Evolutionary conservation across 2,888 invertebrate genomes (phyloP).

Genomic region (Eupithecia insigniata): DNA sequence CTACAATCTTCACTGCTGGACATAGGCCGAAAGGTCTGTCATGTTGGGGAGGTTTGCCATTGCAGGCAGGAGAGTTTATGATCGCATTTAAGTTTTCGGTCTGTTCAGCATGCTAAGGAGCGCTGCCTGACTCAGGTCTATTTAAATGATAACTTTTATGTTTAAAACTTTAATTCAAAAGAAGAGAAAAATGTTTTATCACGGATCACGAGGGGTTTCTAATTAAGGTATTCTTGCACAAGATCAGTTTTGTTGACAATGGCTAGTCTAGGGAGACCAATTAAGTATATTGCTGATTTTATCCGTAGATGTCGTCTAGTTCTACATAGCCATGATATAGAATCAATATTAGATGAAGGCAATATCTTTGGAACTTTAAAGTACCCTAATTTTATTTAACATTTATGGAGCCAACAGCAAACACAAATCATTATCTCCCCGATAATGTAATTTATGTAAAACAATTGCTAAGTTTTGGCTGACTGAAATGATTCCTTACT

Average conservation of each 20-base stretch:
- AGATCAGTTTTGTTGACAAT: neutral
- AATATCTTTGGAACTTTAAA: neutral
- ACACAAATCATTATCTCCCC: conserved; percentile 18
- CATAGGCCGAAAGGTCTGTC: neutral
- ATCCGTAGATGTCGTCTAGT: neutral
- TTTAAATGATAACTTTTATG: no score
- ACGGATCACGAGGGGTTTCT: no score
- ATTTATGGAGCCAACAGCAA: conserved; percentile 30
- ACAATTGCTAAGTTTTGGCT: neutral
- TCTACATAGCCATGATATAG: neutral
- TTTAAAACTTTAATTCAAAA: no score
- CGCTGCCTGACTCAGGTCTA: no score
- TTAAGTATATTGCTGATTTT: neutral
- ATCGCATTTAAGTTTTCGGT: no score
- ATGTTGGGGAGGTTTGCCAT: neutral
- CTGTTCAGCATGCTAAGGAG: no score
- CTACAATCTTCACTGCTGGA: neutral
- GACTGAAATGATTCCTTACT: neutral
- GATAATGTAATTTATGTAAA: neutral
- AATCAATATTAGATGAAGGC: neutral
- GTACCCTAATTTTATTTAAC: neutral
- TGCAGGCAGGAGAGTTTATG: no score
- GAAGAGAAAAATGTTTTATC: no score
- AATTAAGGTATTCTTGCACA: neutral
- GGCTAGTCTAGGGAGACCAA: neutral